A percentile compares a stretch with the other conserved stretches of the same genome.
These are phyloP conservation scores for Gymnothorax javanicus DNA, from an alignment of 2,797 vertebrate species.

Conservation along the genomic window DNA sequence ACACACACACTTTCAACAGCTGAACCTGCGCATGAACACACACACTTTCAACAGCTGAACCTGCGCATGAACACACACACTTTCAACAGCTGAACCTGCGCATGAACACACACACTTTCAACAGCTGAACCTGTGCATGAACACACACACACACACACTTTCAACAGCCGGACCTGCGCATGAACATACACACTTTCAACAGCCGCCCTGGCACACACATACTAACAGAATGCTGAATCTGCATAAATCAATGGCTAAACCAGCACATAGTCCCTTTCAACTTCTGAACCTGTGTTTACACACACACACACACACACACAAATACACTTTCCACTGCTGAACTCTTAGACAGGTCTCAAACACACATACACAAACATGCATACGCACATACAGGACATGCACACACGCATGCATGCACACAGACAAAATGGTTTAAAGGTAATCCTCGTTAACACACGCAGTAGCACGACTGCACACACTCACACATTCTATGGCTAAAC, in stretches of 20 bases:
- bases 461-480: not conserved
- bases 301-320: constrained; percentile 24
- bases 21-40: not conserved
- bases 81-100: not conserved
- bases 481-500: not conserved
- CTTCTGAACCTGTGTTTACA: not conserved
- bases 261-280: not conserved
- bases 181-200: not conserved
- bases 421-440: not conserved
- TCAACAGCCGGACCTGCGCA: not conserved
- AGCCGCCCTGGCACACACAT: not conserved
- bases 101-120: constrained; percentile 2
- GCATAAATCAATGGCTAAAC: not conserved
- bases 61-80: not conserved
- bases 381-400: not conserved
- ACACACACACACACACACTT: not conserved
- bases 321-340: not conserved
- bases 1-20: not conserved
- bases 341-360: not conserved
- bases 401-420: not conserved
- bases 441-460: not conserved
- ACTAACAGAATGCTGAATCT: not conserved
- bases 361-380: not conserved
- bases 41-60: not conserved
- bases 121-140: not conserved